A percentile compares a stretch with the other conserved stretches of the same genome.
Conservation (phyloP, 1,140 invertebrate species). For the Agraylea sexmaculata region DNA sequence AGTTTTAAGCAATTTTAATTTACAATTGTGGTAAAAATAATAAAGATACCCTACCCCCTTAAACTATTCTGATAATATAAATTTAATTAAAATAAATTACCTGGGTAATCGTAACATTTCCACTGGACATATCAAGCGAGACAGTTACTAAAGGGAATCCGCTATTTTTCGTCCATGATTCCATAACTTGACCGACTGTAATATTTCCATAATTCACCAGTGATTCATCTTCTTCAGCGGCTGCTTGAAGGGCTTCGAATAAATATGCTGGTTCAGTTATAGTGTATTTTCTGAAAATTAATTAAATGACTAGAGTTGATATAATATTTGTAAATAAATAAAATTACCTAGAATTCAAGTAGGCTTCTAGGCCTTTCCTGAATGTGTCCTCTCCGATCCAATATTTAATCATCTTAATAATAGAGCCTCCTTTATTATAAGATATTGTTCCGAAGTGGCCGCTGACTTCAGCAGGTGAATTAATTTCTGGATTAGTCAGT, state of each 20-base stretch:
- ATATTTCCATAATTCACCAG: neutral
- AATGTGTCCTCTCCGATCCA: conserved; percentile 50
- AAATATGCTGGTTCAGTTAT: no score
- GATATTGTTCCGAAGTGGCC: conserved; percentile 40
- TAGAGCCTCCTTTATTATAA: conserved; percentile 42
- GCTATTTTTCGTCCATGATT: neutral
- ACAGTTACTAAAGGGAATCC: conserved; percentile 23
- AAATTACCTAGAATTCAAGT: conserved; percentile 16
- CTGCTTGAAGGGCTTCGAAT: no score
- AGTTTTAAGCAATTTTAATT: no score
- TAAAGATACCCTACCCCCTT: no score
- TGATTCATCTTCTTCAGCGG: no score
- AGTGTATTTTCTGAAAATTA: no score
- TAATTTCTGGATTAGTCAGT: conserved; percentile 28
- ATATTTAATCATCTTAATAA: conserved; percentile 59
- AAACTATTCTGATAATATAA: neutral
- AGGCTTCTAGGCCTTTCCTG: conserved; percentile 38
- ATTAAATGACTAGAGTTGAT: no score
- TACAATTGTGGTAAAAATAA: no score
- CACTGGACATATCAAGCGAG: conserved; percentile 34
- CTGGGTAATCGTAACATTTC: conserved; percentile 40
- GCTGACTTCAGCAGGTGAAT: conserved; percentile 30
- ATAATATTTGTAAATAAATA: neutral
- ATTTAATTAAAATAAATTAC: conserved; percentile 17
- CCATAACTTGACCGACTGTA: neutral